Evolutionary conservation across 1,140 invertebrate species (phyloP).

Genomic region (Drosophila nasuta): DNA sequence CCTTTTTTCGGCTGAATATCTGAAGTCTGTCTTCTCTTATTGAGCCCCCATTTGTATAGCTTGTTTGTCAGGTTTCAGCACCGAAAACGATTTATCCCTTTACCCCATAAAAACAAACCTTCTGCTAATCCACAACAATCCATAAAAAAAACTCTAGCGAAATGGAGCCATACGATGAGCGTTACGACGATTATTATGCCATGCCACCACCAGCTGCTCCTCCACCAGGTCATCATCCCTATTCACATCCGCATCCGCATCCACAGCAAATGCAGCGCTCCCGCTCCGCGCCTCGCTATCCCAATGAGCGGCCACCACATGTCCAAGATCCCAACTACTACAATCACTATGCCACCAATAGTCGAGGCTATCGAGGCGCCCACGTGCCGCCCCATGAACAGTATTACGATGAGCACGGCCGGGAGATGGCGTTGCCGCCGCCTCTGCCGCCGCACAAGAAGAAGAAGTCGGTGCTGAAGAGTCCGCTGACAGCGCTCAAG

Average conservation of each 20-base stretch:
- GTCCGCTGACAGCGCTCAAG: slow-evolving; percentile 77
- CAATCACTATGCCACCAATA: slow-evolving; percentile 59
- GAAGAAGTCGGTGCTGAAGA: slow-evolving; percentile 82
- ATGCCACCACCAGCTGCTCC: slow-evolving; percentile 56
- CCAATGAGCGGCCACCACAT: slow-evolving; percentile 66
- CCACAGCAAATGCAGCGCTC: slow-evolving; percentile 68
- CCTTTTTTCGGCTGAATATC: neutral
- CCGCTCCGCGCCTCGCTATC: slow-evolving; percentile 72
- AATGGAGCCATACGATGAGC: slow-evolving; percentile 83
- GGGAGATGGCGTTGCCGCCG: slow-evolving; percentile 60
- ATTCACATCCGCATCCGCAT: slow-evolving; percentile 3
- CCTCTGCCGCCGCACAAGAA: slow-evolving; percentile 74
- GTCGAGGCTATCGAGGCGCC: slow-evolving; percentile 15
- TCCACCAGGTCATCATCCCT: slow-evolving; percentile 1
- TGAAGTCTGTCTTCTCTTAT: no score
- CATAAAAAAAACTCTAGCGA: slow-evolving; percentile 73
- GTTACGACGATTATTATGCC: slow-evolving; percentile 72
- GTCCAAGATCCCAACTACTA: slow-evolving; percentile 75
- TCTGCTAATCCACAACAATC: slow-evolving; percentile 46
- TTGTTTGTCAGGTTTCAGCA: neutral
- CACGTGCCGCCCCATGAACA: slow-evolving; percentile 43
- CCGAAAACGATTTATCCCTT: neutral
- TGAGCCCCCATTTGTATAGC: neutral
- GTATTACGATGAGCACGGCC: slow-evolving; percentile 74
- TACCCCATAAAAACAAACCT: slow-evolving; percentile 15